Evolutionary conservation across 92 coral and sea anemone genomes (phyloP).

Genomic region (Isaurus tuberculatus): DNA sequence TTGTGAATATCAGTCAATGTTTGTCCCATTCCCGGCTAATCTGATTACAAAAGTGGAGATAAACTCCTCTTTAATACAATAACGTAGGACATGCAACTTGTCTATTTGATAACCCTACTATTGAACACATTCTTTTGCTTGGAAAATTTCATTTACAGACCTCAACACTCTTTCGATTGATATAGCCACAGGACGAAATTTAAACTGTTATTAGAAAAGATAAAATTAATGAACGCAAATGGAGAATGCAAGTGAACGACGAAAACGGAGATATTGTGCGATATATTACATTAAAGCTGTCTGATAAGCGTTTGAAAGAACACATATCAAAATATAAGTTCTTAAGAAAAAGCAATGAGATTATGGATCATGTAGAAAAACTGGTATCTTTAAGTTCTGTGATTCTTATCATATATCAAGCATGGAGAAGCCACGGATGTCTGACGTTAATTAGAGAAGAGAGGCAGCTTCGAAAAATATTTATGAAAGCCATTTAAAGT

Average conservation of each 20-base stretch:
- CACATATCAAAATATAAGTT: not conserved
- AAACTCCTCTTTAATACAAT: slow-evolving; percentile 32
- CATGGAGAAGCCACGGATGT: not conserved
- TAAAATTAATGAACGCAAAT: slow-evolving; percentile 11
- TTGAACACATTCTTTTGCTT: slow-evolving; percentile 24
- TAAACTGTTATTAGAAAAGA: slow-evolving; percentile 1
- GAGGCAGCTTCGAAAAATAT: not conserved
- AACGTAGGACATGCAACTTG: slow-evolving; percentile 18
- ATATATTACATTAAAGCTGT: not conserved
- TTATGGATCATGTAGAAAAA: not conserved
- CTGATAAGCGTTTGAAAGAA: slow-evolving; percentile 7
- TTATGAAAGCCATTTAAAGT: not conserved
- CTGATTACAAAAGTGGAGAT: slow-evolving; percentile 37
- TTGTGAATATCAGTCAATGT: slow-evolving; percentile 16
- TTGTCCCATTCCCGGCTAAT: slow-evolving; percentile 41
- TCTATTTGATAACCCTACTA: slow-evolving; percentile 29
- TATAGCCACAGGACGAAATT: slow-evolving; percentile 20
- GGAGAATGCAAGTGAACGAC: not conserved
- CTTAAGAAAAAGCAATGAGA: not conserved
- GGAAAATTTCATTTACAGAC: slow-evolving; percentile 21
- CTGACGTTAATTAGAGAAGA: not conserved
- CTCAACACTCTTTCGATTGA: not conserved
- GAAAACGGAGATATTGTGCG: not conserved
- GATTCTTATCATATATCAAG: not conserved
- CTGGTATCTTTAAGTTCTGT: not conserved